Percentiles rank a stretch among this genome's conserved stretches.
Evolutionary conservation across 2,113 vertebrate genomes (phyloP).

Genomic region (Tetraodon nigroviridis): DNA sequence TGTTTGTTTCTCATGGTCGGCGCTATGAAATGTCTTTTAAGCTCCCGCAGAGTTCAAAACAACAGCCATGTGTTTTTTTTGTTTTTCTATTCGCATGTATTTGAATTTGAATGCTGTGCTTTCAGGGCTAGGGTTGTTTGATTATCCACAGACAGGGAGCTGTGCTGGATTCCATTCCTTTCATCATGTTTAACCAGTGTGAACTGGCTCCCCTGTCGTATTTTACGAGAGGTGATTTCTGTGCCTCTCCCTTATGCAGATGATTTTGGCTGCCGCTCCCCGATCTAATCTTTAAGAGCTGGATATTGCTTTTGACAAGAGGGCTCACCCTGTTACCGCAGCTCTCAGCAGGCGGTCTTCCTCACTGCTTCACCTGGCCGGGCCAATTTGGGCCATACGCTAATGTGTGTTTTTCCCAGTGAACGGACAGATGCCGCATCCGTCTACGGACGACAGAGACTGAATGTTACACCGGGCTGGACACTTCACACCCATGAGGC

Average conservation of each 20-base stretch:
- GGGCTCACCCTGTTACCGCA: conserved; percentile 57
- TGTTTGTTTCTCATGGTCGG: conserved; percentile 49
- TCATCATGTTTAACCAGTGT: conserved; percentile 70
- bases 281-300: conserved; percentile 57
- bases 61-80: conserved; percentile 56
- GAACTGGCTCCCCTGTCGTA: conserved; percentile 61
- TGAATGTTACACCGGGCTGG: conserved; percentile 35
- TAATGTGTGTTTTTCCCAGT: conserved; percentile 51
- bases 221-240: conserved; percentile 67
- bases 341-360: conserved; percentile 51
- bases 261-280: conserved; percentile 60
- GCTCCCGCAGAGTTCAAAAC: conserved; percentile 63
- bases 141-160: conserved; percentile 68
- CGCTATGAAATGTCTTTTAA: conserved; percentile 59
- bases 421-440: conserved; percentile 37
- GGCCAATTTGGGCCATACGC: conserved; percentile 50
- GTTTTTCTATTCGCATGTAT: conserved; percentile 45
- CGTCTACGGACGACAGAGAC: conserved; percentile 58
- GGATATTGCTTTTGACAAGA: conserved; percentile 68
- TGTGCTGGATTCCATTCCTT: conserved; percentile 68
- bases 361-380: conserved; percentile 34
- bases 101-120: conserved; percentile 69
- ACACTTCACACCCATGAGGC: conserved; percentile 33
- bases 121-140: conserved; percentile 66
- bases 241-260: conserved; percentile 67